Evolutionary conservation across 1,140 invertebrate genomes (phyloP).

Genomic region (Eurytemora carolleeae): DNA sequence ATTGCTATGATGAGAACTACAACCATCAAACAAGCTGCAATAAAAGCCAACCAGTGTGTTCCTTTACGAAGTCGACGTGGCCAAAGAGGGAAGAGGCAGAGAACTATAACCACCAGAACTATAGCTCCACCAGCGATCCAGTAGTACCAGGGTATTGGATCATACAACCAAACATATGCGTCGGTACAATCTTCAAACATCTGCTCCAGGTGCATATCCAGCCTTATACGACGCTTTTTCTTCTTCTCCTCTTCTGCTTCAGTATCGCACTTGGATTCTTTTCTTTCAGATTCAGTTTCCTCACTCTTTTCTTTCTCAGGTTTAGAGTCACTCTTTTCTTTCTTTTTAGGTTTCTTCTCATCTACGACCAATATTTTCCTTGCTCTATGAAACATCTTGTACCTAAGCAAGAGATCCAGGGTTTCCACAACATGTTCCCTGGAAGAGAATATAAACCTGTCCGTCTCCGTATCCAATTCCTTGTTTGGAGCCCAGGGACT

Average conservation of each 20-base stretch:
- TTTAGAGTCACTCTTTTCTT: constrained; percentile 35
- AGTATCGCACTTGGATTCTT: constrained; percentile 22
- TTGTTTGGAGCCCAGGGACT: constrained; percentile 63
- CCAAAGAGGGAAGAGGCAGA: constrained; percentile 96
- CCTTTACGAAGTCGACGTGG: constrained; percentile 69
- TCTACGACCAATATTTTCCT: constrained; percentile 61
- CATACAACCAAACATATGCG: constrained; percentile 98
- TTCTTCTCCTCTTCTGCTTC: constrained; percentile 25
- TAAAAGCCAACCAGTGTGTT: constrained; percentile 89
- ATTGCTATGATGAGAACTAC: constrained; percentile 75
- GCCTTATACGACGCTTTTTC: constrained; percentile 44
- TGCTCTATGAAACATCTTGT: constrained; percentile 86
- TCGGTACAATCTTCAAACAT: constrained; percentile 76
- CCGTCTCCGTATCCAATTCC: constrained; percentile 34
- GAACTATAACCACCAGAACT: constrained; percentile 64
- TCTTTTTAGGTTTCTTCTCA: constrained; percentile 44
- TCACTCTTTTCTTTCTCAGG: constrained; percentile 24
- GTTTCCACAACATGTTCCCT: constrained; percentile 57
- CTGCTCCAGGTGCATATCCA: constrained; percentile 92
- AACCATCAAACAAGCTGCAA: constrained; percentile 76
- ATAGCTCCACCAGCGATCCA: constrained; percentile 80
- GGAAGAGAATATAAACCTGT: constrained; percentile 49
- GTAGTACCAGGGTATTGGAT: constrained; percentile 88
- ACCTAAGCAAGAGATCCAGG: constrained; percentile 60
- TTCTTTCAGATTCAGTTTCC: background rate